Base-by-base conservation (phyloP, 2,888 invertebrate genomes). In the Brachyptera putata region DNA sequence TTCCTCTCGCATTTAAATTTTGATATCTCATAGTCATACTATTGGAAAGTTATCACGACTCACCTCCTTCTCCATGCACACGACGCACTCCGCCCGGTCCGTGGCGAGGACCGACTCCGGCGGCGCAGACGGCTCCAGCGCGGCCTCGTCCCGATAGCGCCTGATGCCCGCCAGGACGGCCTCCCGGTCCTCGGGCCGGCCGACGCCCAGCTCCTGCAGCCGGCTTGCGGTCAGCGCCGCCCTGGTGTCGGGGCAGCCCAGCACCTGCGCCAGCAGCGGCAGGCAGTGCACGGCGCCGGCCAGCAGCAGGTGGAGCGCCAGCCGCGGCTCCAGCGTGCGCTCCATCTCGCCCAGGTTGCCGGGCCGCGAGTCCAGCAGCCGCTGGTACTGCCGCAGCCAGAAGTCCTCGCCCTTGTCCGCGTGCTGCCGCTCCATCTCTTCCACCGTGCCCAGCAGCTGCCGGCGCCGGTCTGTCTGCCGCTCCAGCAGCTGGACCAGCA, bases 311-410 rank as follows among this genome's bases (percentile, higher is more conserved):
- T 83, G 81, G 72, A 86, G 85, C 24, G 86, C 85, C 64, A 89
- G 75, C 56, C 76, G 70, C 16, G 86, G 86, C 71, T 89, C 86
- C 46, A 89, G 76, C 66, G 79, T 77, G 64, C 79, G 80, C 63
- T 82, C 80, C 57, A 83, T 77, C 69, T 83, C 80, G 26, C 84
- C 74, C 63, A 87, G 75, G 53, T 82, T 81, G 68, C 79, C 81
- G 22, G 92, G 91, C 66, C 86, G 82, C 25, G 83, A 82, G 71
- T 92, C 89, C 71, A 93, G 78, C 43, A 94, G 75, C 66, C 84
- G 82, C 73, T 94, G 93, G 73, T 91, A 94, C 73, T 92, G 92
- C 69, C 82, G 79, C 64, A 89, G 74, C 89, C 89, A 89, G 72
- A 86, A 89, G 69, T 69, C 69, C 16, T 67, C 67, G 69, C 65